phyloP scores from a whole-genome alignment of 2,888 invertebrate genomes.

The Andrena haemorrhoa region DNA sequence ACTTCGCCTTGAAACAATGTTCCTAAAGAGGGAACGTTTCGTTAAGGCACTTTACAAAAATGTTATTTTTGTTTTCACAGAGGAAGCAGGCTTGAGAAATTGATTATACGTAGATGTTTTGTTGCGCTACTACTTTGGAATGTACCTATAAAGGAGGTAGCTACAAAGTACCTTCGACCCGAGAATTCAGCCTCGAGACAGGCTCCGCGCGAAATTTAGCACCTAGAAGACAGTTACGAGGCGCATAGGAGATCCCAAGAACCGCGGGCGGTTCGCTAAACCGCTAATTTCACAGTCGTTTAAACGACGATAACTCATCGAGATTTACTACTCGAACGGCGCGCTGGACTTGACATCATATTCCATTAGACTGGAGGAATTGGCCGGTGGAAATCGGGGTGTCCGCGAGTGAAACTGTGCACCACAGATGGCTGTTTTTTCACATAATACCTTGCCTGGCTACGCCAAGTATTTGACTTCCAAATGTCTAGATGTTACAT shows the following conservation, averaged over 20 bases:
- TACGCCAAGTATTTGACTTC: too few species aligned
- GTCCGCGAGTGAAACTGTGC: not conserved
- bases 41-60: too few species aligned
- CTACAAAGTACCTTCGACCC: too few species aligned
- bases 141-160: not conserved
- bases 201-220: slow-evolving; percentile 79
- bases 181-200: slow-evolving; percentile 16
- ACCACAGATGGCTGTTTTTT: not conserved
- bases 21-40: not conserved
- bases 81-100: not conserved
- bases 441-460: too few species aligned
- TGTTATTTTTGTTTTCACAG: not conserved
- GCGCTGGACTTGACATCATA: slow-evolving; percentile 76
- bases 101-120: not conserved
- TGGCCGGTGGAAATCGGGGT: slow-evolving; percentile 41
- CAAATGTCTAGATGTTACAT: too few species aligned
- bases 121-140: not conserved
- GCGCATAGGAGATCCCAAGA: slow-evolving; percentile 74
- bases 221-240: slow-evolving; percentile 84
- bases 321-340: slow-evolving; percentile 80
- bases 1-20: slow-evolving; percentile 12
- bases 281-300: slow-evolving; percentile 85
- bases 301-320: slow-evolving; percentile 83
- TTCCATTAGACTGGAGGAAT: slow-evolving; percentile 76
- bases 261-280: slow-evolving; percentile 70